A percentile compares a stretch with the other conserved stretches of the same genome.
Conservation (phyloP, 1,140 invertebrate species). For the Trypoxylus dichotomus region DNA sequence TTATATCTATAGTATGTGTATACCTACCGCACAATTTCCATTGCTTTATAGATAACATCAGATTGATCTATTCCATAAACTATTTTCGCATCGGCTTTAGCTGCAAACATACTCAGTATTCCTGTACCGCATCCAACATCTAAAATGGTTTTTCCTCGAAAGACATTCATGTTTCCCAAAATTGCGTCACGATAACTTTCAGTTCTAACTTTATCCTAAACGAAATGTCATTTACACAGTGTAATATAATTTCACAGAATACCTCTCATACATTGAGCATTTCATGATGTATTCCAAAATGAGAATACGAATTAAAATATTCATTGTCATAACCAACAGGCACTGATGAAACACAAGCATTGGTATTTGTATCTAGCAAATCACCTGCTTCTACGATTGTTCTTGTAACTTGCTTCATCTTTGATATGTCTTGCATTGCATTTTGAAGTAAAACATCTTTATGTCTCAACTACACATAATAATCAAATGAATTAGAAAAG, state of each 20-base stretch:
- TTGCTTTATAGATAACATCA: slow-evolving; percentile 78
- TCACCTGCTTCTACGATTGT: slow-evolving; percentile 52
- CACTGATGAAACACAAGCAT: slow-evolving; percentile 57
- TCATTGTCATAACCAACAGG: slow-evolving; percentile 63
- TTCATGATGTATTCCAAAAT: slow-evolving; percentile 97
- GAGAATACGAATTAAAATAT: slow-evolving; percentile 96
- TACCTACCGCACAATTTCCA: slow-evolving; percentile 71
- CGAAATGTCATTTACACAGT: background rate
- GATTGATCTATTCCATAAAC: slow-evolving; percentile 94
- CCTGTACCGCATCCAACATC: slow-evolving; percentile 94
- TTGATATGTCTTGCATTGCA: slow-evolving; percentile 64
- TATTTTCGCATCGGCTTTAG: slow-evolving; percentile 85
- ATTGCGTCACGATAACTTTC: slow-evolving; percentile 94
- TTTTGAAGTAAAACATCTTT: slow-evolving; percentile 60
- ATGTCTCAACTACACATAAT: slow-evolving; percentile 58
- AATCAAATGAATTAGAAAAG: slow-evolving; percentile 2
- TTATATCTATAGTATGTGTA: slow-evolving; percentile 17
- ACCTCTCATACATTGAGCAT: slow-evolving; percentile 74
- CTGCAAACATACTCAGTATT: slow-evolving; percentile 95
- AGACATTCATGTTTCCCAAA: slow-evolving; percentile 71
- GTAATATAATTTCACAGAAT: slow-evolving; percentile 16
- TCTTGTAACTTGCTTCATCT: slow-evolving; percentile 65
- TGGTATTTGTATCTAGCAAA: slow-evolving; percentile 46
- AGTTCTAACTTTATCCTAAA: slow-evolving; percentile 87
- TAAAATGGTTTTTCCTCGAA: slow-evolving; percentile 81